Base-by-base conservation (phyloP, 2,797 vertebrate genomes). In the Tangara arthus region DNA sequence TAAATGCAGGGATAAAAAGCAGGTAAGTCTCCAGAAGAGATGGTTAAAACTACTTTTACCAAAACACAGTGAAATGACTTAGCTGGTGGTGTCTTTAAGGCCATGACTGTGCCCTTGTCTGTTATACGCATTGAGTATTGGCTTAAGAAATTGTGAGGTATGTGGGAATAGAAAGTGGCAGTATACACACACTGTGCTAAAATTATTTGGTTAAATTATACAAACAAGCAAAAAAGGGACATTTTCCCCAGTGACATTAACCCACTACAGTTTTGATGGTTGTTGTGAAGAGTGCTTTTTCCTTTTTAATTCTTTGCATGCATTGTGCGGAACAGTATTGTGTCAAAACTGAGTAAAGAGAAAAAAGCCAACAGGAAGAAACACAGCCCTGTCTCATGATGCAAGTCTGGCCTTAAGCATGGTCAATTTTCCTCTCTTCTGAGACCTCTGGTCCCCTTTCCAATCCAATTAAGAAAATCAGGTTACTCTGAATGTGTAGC, bases 41-140 rank as follows among this genome's bases (percentile, higher is more conserved):
- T 49, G 8, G 6, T 52, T 82, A 44, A 87, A 94, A 37, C 11
- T n/a, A 9, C 16, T 89, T 39, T 79, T 77, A 23, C 7, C 11
- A n/a, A 16, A 88, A 27, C 6, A 59, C 8, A 76, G 10, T 19
- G 27, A 60, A 77, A 66, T 35, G 4, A 12, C 41, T 79, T 71
- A 18, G 9, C 12, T 0, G 1, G 24, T 0, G 0, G 3, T 60
- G 47, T 24, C 22, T 32, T 63, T 63, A 68, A 78, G 28, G 9
- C 8, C 1, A 0, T 28, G 9, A 28, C 5, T 82, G 10, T 53
- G 37, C 4, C 1, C 35, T 52, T 73, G 26, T 37, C 20, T 90
- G 12, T 49, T 66, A 15, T 8, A 56, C 9, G 41, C 15, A 19
- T 30, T 71, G 49, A 56, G 32, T 41, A 56, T 39, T 50, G 66